Conservation (phyloP, 1,140 invertebrate genomes). For the Brachionus koreanus region DNA sequence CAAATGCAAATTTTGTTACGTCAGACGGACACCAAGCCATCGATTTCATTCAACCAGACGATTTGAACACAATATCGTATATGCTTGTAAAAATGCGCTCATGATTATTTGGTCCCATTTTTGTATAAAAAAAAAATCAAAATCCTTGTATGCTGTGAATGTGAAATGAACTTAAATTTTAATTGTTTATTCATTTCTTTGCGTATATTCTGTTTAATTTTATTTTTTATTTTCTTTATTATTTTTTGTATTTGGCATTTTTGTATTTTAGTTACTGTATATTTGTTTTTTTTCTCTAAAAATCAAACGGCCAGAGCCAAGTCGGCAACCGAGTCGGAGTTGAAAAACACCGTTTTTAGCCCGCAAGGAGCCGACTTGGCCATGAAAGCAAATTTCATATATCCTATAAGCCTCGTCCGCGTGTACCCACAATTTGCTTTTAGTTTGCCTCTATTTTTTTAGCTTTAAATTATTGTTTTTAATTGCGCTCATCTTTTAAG, state of each 20-base stretch:
- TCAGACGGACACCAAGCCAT: constrained; percentile 27
- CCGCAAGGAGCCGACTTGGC: neutral
- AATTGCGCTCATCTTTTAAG: neutral
- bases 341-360: neutral
- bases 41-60: constrained; percentile 35
- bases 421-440: neutral
- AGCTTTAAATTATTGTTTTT: neutral
- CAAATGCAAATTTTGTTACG: constrained; percentile 30
- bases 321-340: neutral
- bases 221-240: constrained; percentile 32
- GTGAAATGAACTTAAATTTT: constrained; percentile 7
- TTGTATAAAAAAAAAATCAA: neutral
- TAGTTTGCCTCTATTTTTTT: neutral
- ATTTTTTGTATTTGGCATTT: constrained; percentile 1
- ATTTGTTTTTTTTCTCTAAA: constrained; percentile 26
- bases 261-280: constrained; percentile 38
- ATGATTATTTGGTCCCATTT: neutral
- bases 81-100: constrained; percentile 36
- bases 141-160: constrained; percentile 27
- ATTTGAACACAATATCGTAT: constrained; percentile 30
- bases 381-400: neutral
- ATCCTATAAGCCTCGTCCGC: neutral
- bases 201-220: constrained; percentile 1
- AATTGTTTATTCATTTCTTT: constrained; percentile 11
- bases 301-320: neutral